Evolutionary conservation across 2,113 vertebrate genomes (phyloP), one percentile per base, ranked within the genome.

Genomic region (Petrocephalus zakoni): DNA sequence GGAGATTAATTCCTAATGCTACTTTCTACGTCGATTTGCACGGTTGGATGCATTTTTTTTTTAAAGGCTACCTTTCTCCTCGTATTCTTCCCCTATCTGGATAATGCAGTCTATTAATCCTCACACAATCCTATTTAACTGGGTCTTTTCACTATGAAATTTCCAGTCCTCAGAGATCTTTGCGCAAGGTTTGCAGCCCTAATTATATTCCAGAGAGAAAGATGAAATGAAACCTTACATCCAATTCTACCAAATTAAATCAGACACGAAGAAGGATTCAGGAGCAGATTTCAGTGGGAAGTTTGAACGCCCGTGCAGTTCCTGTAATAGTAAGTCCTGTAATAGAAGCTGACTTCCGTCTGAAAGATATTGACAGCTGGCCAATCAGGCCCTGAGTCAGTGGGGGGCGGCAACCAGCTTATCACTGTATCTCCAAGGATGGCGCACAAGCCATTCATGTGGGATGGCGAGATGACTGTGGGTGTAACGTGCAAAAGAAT

Each of bases 1-100:
- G 89, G 68, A 89, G 85, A 92, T 52, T 2, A 22, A 92, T 91
- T 17, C 92, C 92, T 93, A 64, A 89, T 88, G 64, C 87, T 85
- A 84, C 19, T 37, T 81, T 88, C 86, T 82, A 86, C 52, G 89
- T 51, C 13, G 72, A 87, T 87, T 90, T 85, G 53, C 82, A 90
- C 87, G 87, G 37, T 87, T 37, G 4, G 46, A 4, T 61, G 85
- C 64, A 46, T 61, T 64, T 64, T 84, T 86, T 87, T 81, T 83
- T 89, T 37, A 91, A 88, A 86, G 49, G 37, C 47, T 47, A 86
- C n/a, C 55, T 87, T 47, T 87, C 10, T 64, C 19, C 53, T 61
- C 2, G 13, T 56, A 42, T 61, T 87, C 34, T 19, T 29, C 53
- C 5, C 21, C 17, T 21, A n/a, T 87, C 37, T 87, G 17, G 17